Evolutionary conservation across 1,140 invertebrate species (phyloP), one percentile per base, ranked within the genome.

Genomic region (Plectrocnemia conspersa): DNA sequence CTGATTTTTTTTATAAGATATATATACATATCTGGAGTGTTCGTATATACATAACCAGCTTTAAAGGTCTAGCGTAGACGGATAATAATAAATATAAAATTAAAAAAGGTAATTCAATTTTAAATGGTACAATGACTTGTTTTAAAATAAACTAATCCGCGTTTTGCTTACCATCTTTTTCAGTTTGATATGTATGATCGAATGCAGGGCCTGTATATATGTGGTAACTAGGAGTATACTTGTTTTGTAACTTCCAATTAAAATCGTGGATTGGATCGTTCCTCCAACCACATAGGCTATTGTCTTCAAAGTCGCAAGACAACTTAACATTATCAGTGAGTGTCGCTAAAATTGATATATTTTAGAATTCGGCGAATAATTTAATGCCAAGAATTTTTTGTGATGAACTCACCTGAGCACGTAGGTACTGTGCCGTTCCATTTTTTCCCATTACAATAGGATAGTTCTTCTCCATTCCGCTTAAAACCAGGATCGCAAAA

Each of bases 181-280:
- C 76, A n/a, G 63, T 63, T 6, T 84, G 84, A 3, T 79, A 69
- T 1, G 87, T 90, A 62, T 91, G 88, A 65, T 91, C 88, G 63
- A 76, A 78, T 6, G 78, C 77, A 0, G 88, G 87, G 19, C 88
- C 88, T 0, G 88, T 90, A 3, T 77, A 76, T 3, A 82, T 71
- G 24, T 82, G 77, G 0, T 77, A 75, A 27, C 83, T 86, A 0
- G 85, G 80, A 1, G 85, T 85, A 24, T 76, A 74, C 33, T 76
- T 79, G 55, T 81, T 83, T 11, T 81, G 72, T 53, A 85, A 67
- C 13, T 52, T 73, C 88, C 88, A 92, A 61, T 89, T 84, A 63
- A 90, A 89, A 61, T 89, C 79, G 61, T 88, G 83, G 2, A 74
- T 74, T 0, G 79, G 75, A 62, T 88, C 85, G 54, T 88, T 84